Evolutionary conservation across 2,888 invertebrate genomes (phyloP).

Genomic region (Cyclophora albipunctata): DNA sequence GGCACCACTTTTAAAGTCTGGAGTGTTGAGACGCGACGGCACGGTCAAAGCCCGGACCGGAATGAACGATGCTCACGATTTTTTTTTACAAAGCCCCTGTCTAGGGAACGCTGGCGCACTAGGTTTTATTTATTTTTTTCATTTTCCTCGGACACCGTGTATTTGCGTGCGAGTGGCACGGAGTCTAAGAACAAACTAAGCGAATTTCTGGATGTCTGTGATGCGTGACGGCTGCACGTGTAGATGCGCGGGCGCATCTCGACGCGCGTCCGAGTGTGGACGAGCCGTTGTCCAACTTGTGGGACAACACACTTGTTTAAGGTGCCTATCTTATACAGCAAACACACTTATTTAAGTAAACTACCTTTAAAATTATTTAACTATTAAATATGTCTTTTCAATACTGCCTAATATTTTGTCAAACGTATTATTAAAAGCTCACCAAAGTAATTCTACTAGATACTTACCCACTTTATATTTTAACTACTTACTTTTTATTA

Average conservation of each 20-base stretch:
- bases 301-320: slow-evolving; percentile 13
- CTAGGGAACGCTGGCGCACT: slow-evolving; percentile 34
- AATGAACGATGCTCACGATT: slow-evolving; percentile 47
- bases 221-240: slow-evolving; percentile 71
- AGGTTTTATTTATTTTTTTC: slow-evolving; percentile 34
- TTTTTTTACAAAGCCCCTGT: slow-evolving; percentile 42
- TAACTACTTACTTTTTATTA: no score
- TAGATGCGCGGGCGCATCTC: slow-evolving; percentile 52
- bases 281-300: slow-evolving; percentile 1
- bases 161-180: slow-evolving; percentile 58
- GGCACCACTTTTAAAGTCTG: slow-evolving; percentile 37
- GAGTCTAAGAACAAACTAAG: slow-evolving; percentile 62
- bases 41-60: slow-evolving; percentile 44
- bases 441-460: not conserved
- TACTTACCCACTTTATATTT: no score
- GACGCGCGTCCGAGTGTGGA: slow-evolving; percentile 4
- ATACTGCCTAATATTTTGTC: not conserved
- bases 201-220: slow-evolving; percentile 62
- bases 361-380: no score
- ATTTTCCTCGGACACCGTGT: slow-evolving; percentile 44
- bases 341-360: no score
- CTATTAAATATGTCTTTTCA: no score
- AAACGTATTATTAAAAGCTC: not conserved
- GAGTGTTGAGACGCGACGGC: slow-evolving; percentile 29
- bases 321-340: not conserved